These are phyloP conservation scores for Piezodorus guildinii DNA, from an alignment of 1,140 invertebrate species.

Conservation along the genomic window DNA sequence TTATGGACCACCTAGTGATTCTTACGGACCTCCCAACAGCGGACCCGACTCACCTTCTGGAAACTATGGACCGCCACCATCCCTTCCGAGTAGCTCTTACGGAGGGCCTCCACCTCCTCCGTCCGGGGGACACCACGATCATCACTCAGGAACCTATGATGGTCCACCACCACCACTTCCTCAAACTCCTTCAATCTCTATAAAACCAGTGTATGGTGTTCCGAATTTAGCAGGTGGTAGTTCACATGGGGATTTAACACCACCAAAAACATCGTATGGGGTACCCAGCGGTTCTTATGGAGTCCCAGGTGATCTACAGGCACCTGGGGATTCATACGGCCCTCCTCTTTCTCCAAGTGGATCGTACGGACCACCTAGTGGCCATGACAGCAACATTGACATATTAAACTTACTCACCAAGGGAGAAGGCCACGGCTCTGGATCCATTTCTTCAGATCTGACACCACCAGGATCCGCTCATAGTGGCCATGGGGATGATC, in stretches of 20 bases:
- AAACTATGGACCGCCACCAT: slow-evolving; percentile 16
- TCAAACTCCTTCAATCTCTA: background rate
- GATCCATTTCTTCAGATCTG: background rate
- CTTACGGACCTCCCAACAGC: background rate
- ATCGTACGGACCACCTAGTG: slow-evolving; percentile 25
- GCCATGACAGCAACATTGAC: slow-evolving; percentile 3
- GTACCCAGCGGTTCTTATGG: slow-evolving; percentile 19
- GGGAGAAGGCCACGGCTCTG: background rate
- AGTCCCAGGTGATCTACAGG: slow-evolving; percentile 11
- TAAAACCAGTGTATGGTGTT: slow-evolving; percentile 40
- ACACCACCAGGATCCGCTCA: background rate
- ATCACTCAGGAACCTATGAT: background rate
- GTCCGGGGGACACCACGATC: background rate
- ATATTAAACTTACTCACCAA: background rate
- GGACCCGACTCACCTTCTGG: slow-evolving; percentile 18
- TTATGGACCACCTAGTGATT: slow-evolving; percentile 1
- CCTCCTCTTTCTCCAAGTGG: slow-evolving; percentile 25
- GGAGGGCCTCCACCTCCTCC: slow-evolving; percentile 28
- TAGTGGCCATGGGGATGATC: background rate
- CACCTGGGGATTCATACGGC: slow-evolving; percentile 21
- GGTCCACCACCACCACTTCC: slow-evolving; percentile 1
- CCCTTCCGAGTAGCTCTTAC: slow-evolving; percentile 9
- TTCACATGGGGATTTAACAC: background rate
- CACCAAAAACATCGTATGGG: slow-evolving; percentile 31
- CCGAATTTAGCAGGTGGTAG: slow-evolving; percentile 33